phyloP scores from a whole-genome alignment of 2,113 vertebrate species.

The Cardinalis cardinalis region DNA sequence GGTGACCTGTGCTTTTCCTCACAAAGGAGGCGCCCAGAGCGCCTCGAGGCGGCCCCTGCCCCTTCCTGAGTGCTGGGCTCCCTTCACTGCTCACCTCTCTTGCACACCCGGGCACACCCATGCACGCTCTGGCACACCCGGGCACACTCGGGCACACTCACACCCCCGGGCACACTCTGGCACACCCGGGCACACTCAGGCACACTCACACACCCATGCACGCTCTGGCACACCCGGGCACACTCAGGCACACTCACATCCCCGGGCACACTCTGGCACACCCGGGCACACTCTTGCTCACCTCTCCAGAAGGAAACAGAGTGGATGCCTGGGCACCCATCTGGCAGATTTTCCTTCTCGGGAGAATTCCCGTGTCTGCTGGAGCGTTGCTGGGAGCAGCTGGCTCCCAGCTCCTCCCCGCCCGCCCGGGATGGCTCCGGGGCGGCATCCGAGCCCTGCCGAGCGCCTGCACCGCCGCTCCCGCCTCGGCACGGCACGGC shows the following conservation, averaged over 20 bases:
- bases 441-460: rapidly evolving
- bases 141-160: no score
- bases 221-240: no score
- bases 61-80: neutral
- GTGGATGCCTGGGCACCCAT: rapidly evolving
- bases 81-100: neutral
- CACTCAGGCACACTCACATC: no score
- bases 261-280: no score
- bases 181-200: no score
- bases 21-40: neutral
- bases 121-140: no score
- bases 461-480: rapidly evolving
- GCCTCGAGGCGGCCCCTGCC: neutral
- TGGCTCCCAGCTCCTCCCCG: neutral
- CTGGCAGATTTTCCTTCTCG: neutral
- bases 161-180: no score
- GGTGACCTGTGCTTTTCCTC: neutral
- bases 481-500: neutral
- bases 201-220: no score
- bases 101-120: no score
- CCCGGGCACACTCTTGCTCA: neutral
- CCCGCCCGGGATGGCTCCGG: rapidly evolving
- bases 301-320: neutral
- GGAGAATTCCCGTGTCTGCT: rapidly evolving
- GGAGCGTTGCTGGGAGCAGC: neutral